phyloP scores from a whole-genome alignment of 2,797 vertebrate genomes.

The Squalus acanthias region DNA sequence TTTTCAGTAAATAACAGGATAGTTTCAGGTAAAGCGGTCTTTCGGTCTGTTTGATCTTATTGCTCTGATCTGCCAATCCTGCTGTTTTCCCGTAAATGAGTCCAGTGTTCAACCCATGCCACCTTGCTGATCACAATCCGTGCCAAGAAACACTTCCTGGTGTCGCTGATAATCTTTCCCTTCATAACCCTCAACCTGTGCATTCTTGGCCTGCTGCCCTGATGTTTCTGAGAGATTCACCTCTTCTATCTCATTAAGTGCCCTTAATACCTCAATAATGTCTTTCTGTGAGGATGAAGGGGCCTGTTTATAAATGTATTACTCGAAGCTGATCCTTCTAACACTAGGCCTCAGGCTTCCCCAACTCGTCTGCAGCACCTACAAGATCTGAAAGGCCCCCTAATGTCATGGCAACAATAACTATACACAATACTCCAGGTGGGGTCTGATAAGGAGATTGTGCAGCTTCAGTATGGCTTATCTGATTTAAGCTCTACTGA shows the following conservation, averaged over 20 bases:
- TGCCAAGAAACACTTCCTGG: not conserved
- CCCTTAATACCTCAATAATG: not conserved
- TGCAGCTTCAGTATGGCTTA: not conserved
- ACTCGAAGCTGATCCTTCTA: not conserved
- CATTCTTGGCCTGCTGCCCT: not conserved
- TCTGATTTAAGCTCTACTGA: not conserved
- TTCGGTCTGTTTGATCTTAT: not conserved
- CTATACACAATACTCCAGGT: not conserved
- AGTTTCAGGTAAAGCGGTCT: not conserved
- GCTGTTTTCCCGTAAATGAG: not conserved
- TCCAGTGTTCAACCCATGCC: not conserved
- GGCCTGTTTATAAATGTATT: not conserved
- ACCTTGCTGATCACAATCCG: not conserved
- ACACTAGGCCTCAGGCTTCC: not conserved
- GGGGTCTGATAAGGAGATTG: not conserved
- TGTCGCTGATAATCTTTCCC: not conserved
- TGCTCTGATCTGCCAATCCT: not conserved
- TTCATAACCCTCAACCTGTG: not conserved
- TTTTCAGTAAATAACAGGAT: not conserved
- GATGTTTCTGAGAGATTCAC: not conserved
- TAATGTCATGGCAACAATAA: not conserved
- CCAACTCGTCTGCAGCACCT: not conserved
- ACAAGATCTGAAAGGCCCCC: not conserved
- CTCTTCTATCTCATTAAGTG: not conserved
- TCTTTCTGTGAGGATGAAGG: not conserved